These are phyloP conservation scores for Condylura cristata DNA, from an alignment of 2,113 vertebrate genomes.

Conservation along the genomic window DNA sequence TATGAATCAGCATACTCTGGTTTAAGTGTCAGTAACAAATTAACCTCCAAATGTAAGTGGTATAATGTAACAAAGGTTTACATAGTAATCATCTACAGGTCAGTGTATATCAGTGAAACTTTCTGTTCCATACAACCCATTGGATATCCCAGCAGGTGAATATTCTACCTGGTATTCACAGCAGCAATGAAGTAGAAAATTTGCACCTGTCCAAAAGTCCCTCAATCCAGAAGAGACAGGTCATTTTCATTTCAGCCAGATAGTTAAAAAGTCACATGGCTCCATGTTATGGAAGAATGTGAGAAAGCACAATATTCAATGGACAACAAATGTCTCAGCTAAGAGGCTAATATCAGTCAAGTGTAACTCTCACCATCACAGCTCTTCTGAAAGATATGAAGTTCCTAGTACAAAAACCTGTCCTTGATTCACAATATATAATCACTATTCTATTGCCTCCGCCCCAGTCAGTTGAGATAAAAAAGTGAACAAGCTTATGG, in stretches of 20 bases:
- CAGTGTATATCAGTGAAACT: not conserved
- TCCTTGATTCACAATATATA: constrained; percentile 17
- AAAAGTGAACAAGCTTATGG: constrained; percentile 44
- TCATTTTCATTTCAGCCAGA: not conserved
- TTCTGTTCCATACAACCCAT: not conserved
- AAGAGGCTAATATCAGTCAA: not conserved
- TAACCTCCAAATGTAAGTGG: not conserved
- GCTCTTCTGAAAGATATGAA: not conserved
- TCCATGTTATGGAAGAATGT: not conserved
- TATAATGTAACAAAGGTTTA: not conserved
- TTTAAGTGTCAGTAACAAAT: not conserved
- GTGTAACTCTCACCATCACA: not conserved
- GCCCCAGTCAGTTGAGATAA: constrained; percentile 30
- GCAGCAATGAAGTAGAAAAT: not conserved
- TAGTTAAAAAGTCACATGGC: not conserved
- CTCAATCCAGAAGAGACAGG: not conserved
- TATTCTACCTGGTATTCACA: not conserved
- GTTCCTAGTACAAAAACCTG: not conserved
- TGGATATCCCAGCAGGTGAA: not conserved
- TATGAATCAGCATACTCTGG: not conserved
- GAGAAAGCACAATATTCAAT: not conserved
- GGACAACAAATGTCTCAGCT: not conserved
- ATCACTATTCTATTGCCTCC: not conserved
- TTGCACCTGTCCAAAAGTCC: not conserved
- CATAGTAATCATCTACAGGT: not conserved